Conservation (phyloP, 2,113 vertebrate genomes). For the Clupea harengus region DNA sequence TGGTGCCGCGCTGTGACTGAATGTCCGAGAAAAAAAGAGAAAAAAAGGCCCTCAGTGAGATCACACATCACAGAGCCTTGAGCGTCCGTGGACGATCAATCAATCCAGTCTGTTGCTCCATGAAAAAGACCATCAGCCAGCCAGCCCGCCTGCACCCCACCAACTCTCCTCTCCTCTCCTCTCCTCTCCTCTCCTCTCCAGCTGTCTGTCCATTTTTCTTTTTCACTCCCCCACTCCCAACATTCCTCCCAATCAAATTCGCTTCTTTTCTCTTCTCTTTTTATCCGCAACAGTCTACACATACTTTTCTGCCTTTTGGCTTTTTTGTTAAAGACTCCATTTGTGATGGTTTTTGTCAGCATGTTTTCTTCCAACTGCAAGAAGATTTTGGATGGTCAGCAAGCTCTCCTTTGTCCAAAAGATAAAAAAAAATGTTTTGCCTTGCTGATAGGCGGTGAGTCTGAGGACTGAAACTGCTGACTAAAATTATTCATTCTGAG, state of each 20-base stretch:
- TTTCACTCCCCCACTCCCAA: neutral
- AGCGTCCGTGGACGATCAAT: neutral
- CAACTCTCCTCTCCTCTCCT: neutral
- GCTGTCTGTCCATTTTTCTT: neutral
- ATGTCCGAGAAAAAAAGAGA: constrained; percentile 4
- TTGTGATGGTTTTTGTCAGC: neutral
- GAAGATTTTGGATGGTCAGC: neutral
- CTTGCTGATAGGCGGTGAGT: neutral
- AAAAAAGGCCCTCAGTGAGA: neutral
- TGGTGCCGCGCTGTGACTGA: neutral
- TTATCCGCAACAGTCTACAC: neutral
- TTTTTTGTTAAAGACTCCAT: neutral
- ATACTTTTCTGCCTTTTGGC: neutral
- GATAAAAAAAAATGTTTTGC: neutral
- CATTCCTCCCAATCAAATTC: neutral
- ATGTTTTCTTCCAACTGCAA: neutral
- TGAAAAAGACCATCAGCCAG: constrained; percentile 5
- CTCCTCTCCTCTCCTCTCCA: neutral
- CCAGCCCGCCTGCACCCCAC: neutral
- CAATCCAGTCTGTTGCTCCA: neutral
- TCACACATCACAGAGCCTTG: constrained; percentile 21
- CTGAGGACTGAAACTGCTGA: neutral
- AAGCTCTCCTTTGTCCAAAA: neutral
- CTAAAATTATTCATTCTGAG: neutral
- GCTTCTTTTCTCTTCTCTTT: neutral